These are phyloP conservation scores for Caenorhabditis sinica DNA, from an alignment of 2,888 invertebrate genomes.

Conservation along the genomic window DNA sequence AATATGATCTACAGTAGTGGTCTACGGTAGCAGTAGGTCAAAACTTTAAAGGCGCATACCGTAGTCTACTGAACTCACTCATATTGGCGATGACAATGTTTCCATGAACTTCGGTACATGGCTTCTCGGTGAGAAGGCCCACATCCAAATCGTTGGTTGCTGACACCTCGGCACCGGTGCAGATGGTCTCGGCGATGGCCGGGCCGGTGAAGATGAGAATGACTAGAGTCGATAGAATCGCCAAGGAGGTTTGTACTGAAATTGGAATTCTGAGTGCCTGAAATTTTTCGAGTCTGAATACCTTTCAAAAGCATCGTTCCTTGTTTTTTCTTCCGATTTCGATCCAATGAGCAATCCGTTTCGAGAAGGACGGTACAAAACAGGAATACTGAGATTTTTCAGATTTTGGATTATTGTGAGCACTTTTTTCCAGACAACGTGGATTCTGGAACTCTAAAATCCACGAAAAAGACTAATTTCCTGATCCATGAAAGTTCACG, in stretches of 20 bases:
- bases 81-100: slow-evolving; percentile 38
- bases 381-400: background rate
- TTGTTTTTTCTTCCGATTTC: background rate
- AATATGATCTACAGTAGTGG: no score
- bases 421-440: background rate
- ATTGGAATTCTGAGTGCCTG: background rate
- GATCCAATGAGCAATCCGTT: background rate
- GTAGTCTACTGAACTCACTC: slow-evolving; percentile 10
- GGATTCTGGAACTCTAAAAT: background rate
- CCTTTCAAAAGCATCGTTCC: slow-evolving; percentile 30
- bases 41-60: background rate
- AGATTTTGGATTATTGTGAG: background rate
- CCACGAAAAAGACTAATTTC: no score
- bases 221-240: slow-evolving; percentile 20
- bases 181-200: background rate
- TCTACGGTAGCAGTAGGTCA: background rate
- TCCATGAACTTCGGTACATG: slow-evolving; percentile 33
- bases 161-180: slow-evolving; percentile 12
- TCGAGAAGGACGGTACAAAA: background rate
- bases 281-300: background rate
- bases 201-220: background rate
- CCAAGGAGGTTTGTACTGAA: slow-evolving; percentile 30
- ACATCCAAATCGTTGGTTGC: slow-evolving; percentile 4
- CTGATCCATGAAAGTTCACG: no score
- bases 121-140: slow-evolving; percentile 27